Conservation (phyloP, 1,140 invertebrate species). For the Mamestra configurata region DNA sequence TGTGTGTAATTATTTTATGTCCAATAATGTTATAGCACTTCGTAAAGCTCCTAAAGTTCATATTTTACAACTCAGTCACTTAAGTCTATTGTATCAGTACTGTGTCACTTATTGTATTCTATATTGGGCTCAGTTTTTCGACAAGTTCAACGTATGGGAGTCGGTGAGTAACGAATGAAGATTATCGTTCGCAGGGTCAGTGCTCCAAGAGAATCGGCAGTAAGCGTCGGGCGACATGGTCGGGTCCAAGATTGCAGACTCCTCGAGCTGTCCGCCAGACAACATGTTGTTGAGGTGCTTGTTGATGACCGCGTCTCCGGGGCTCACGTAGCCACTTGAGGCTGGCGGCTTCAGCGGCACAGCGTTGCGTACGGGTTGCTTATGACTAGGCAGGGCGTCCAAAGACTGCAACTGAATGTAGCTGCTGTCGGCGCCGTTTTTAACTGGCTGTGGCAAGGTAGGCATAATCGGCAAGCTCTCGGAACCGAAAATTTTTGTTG, state of each 20-base stretch:
- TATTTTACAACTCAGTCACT: conserved; percentile 79
- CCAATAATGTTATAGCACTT: conserved; percentile 74
- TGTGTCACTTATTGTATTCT: conserved; percentile 69
- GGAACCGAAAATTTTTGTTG: conserved; percentile 73
- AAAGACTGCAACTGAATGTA: conserved; percentile 83
- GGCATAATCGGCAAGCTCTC: conserved; percentile 83
- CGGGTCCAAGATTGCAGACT: conserved; percentile 77
- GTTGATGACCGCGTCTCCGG: conserved; percentile 78
- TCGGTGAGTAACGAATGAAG: conserved; percentile 79
- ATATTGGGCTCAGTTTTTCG: conserved; percentile 74
- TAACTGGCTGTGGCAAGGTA: conserved; percentile 76
- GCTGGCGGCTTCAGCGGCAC: conserved; percentile 74
- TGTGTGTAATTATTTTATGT: conserved; percentile 76
- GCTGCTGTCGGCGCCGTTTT: conserved; percentile 75
- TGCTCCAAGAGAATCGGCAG: conserved; percentile 85
- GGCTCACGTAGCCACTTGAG: conserved; percentile 77
- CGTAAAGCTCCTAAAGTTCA: conserved; percentile 73
- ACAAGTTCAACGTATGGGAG: conserved; percentile 69
- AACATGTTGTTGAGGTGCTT: conserved; percentile 82
- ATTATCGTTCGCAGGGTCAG: conserved; percentile 82
- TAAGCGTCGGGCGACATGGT: conserved; percentile 85
- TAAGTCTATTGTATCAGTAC: conserved; percentile 73
- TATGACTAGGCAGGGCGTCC: conserved; percentile 79
- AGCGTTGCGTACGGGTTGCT: conserved; percentile 69
- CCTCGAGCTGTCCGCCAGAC: conserved; percentile 73